Percentiles rank a stretch among this genome's conserved stretches.
These are phyloP conservation scores for Deroptyus accipitrinus DNA, from an alignment of 2,113 vertebrate species.

Conservation along the genomic window DNA sequence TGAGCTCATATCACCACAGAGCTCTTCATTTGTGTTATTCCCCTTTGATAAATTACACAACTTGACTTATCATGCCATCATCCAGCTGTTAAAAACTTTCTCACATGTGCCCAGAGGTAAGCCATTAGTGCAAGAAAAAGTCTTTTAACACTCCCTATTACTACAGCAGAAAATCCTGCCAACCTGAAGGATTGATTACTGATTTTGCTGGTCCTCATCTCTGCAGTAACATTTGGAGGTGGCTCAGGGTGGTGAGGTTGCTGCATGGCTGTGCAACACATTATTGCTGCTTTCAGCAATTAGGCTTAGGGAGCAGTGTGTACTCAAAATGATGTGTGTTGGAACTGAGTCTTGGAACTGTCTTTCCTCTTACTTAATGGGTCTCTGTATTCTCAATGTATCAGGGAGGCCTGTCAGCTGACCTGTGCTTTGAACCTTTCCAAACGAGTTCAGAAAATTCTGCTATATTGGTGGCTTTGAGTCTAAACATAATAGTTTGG, in stretches of 20 bases:
- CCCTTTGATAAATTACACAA: background rate
- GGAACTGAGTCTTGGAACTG: constrained; percentile 30
- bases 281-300: constrained; percentile 42
- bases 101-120: background rate
- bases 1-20: background rate
- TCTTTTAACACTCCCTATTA: background rate
- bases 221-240: background rate
- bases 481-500: background rate
- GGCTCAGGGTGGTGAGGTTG: background rate
- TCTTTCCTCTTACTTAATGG: constrained; percentile 16
- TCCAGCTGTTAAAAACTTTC: background rate
- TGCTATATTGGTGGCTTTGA: background rate
- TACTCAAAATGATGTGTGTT: constrained; percentile 38
- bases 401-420: constrained; percentile 20
- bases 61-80: background rate
- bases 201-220: background rate
- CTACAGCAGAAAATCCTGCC: background rate
- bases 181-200: background rate
- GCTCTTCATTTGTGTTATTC: background rate
- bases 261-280: background rate
- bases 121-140: background rate
- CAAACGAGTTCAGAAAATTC: constrained; percentile 19
- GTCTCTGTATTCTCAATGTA: constrained; percentile 20
- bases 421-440: constrained; percentile 52
- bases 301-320: constrained; percentile 39